Evolutionary conservation across 2,888 invertebrate species (phyloP), one percentile per base, ranked within the genome.

Genomic region (Ophioninae sp.): DNA sequence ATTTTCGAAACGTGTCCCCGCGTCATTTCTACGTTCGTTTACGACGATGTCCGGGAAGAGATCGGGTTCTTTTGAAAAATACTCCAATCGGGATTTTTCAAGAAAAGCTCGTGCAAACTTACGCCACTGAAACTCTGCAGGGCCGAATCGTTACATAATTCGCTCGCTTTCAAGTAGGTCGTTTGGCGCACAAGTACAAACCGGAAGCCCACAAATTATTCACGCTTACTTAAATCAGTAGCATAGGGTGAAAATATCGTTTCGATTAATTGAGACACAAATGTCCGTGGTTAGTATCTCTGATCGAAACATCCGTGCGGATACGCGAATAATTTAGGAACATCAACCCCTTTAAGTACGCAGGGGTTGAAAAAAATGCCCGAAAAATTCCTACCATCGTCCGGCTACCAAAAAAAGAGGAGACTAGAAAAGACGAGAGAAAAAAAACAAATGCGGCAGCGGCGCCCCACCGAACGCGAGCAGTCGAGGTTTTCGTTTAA

Each of bases 401-500:
- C 61, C 20, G 58, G n/a, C 22, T 37, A 37, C 37, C 41, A 20
- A 63, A 64, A 77, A 64, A 68, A 61, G 58, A 61, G 63, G 63
- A 61, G 10, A 10, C 22, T 61, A 71, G 41, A 79, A 71, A 63
- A 58, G 17, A 44, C 23, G n/a, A 6, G 10, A 22, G n/a, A 6
- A 7, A 22, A 22, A 37, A 68, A 81, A 78, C 61, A 74, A 51
- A 44, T 20, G 20, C 22, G 39, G 41, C n/a, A 58, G 6, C 20
- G 44, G 39, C 17, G 39, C 37, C n/a, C 76, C 44, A 8, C 9
- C 67, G 73, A 71, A 67, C 68, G 83, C 78, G 79, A 79, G 76
- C 81, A 81, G 79, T 81, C 79, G 81, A 81, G 81, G 72, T 75
- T 81, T 81, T 68, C 72, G 67, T 84, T 84, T 84, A 79, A 84